Conservation (phyloP, 2,888 invertebrate species). For the Ophion slaviceki region DNA sequence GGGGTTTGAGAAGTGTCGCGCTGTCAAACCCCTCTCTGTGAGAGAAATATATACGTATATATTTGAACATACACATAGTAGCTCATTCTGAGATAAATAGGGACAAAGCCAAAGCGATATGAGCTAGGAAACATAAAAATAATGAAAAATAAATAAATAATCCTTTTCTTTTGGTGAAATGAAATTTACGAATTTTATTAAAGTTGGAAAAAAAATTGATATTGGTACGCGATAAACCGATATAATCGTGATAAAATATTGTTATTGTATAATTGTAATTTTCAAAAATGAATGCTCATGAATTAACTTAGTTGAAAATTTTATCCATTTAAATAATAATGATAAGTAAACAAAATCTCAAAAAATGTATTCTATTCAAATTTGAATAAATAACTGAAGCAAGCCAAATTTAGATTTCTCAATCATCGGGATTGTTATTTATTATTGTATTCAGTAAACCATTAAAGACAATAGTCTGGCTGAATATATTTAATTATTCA, state of each 20-base stretch:
- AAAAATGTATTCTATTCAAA: neutral
- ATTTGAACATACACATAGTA: neutral
- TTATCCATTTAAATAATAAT: too few species aligned
- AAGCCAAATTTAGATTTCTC: too few species aligned
- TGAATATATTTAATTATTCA: too few species aligned
- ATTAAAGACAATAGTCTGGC: neutral
- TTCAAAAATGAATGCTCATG: too few species aligned
- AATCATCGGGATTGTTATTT: neutral
- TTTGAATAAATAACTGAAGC: neutral
- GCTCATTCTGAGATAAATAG: neutral
- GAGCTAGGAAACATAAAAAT: neutral
- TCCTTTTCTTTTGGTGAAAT: neutral
- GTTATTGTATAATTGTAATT: neutral
- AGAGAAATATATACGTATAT: neutral
- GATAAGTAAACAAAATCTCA: too few species aligned
- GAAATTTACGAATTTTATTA: neutral
- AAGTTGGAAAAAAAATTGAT: neutral
- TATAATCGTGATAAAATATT: neutral
- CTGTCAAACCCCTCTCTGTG: neutral
- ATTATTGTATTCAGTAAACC: neutral
- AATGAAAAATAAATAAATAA: neutral
- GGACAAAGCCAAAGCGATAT: neutral
- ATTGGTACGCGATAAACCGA: neutral
- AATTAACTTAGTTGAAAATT: too few species aligned
- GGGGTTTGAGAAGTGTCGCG: neutral